These are phyloP conservation scores for Eretmochelys imbricata DNA, from an alignment of 2,113 vertebrate genomes.

Conservation along the genomic window DNA sequence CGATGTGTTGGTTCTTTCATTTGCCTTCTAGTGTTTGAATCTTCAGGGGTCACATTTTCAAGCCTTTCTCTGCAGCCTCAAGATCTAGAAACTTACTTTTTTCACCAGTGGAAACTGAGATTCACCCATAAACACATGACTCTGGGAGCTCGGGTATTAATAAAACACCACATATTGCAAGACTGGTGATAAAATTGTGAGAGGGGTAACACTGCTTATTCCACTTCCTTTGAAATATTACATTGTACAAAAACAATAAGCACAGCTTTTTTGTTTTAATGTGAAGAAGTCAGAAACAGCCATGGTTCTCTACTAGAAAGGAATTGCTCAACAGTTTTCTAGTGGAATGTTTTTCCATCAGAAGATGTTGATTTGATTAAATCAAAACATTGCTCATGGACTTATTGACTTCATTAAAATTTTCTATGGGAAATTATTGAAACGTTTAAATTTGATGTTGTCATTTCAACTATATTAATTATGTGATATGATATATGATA, in stretches of 20 bases:
- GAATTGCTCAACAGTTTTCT: neutral
- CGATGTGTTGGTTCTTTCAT: neutral
- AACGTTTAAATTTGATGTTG: neutral
- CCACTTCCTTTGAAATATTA: neutral
- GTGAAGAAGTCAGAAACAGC: neutral
- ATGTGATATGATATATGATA: neutral
- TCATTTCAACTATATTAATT: neutral
- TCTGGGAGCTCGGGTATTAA: neutral
- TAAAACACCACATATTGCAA: neutral
- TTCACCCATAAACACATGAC: neutral
- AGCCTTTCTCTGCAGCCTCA: neutral
- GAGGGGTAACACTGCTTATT: neutral
- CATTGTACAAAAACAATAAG: neutral
- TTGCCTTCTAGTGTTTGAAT: neutral
- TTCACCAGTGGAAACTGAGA: neutral
- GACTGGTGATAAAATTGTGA: neutral
- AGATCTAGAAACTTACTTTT: neutral
- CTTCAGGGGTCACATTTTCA: no score
- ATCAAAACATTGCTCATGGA: neutral
- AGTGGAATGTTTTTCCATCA: neutral
- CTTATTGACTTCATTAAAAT: neutral
- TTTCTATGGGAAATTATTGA: neutral
- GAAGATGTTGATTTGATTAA: neutral
- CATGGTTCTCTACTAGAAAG: neutral
- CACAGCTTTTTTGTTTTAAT: neutral